Percentiles rank a stretch among this genome's conserved stretches.
Evolutionary conservation across 1,140 invertebrate species (phyloP).

Genomic region (Hirudo medicinalis): DNA sequence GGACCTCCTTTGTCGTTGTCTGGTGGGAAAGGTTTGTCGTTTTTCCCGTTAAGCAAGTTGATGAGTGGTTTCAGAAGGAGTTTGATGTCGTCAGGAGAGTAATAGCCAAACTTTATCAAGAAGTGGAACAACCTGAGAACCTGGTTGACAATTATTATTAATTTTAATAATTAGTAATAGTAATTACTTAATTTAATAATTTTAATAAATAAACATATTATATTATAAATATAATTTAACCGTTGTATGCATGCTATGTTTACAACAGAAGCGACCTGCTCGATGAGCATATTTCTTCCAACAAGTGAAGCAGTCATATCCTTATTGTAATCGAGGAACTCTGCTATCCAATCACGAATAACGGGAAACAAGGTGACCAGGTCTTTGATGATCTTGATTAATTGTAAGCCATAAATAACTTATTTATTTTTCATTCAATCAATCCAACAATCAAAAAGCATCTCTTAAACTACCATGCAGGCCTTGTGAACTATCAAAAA

Average conservation of each 20-base stretch:
- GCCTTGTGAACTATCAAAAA: not conserved
- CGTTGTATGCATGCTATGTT: no score
- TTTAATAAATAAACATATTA: no score
- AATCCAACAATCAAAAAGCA: not conserved
- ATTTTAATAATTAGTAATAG: no score
- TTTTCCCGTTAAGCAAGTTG: slow-evolving; percentile 23
- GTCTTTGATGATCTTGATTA: slow-evolving; percentile 25
- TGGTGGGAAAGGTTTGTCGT: slow-evolving; percentile 24
- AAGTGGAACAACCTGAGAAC: slow-evolving; percentile 24
- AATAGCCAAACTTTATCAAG: slow-evolving; percentile 25
- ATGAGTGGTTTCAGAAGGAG: slow-evolving; percentile 20
- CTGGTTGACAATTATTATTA: slow-evolving; percentile 1
- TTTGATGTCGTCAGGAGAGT: slow-evolving; percentile 22
- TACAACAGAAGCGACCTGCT: slow-evolving; percentile 28
- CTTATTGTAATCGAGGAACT: slow-evolving; percentile 34
- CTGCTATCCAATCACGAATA: slow-evolving; percentile 36
- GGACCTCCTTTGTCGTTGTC: slow-evolving; percentile 22
- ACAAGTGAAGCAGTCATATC: slow-evolving; percentile 36
- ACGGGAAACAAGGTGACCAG: slow-evolving; percentile 25
- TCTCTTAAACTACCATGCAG: not conserved
- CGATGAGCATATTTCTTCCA: slow-evolving; percentile 37
- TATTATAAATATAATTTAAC: no score
- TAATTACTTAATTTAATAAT: no score
- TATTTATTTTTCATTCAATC: not conserved
- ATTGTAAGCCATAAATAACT: slow-evolving; percentile 12